Base-by-base conservation (phyloP, 2,888 invertebrate species). In the Athalia circularis region DNA sequence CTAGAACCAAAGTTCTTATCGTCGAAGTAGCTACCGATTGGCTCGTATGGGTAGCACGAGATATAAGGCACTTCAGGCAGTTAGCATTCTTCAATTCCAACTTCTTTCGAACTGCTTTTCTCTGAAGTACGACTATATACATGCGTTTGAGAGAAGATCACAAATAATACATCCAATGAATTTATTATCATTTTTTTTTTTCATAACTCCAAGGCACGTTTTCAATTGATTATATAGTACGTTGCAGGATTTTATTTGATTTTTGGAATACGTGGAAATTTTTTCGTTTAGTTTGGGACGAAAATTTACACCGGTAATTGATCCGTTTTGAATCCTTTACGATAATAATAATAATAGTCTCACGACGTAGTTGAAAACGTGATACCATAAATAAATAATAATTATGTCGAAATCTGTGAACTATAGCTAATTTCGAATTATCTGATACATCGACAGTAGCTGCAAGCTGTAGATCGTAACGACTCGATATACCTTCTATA, bases 11-110 rank as follows among this genome's bases (percentile, higher is more conserved):
- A 11, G 54, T 54, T 11, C 48, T 45, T 67, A 29, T 47, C 6
- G 47, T 50, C 67, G 48, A 15, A 65, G 4, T 29, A 9, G 70
- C 54, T 54, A 54, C 70, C 43, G 7, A n/a, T 47, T 72, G 67
- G 29, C 67, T 50, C 59, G 7, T 47, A 13, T 9, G 47, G 47
- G 13, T 5, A 43, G 29, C 29, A 29, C 29, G 9, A 70, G 57
- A 57, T 59, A 47, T 72, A 7, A 47, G 59, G 57, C 45, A 57
- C 72, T 72, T 13, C 45, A 59, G 72, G 47, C 6, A 72, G 59
- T n/a, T 8, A 11, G 72, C 9, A 45, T 43, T 54, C 13, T 70
- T 4, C 11, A 47, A 11, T 59, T 11, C 67, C 67, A 52, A 68
- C 54, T 50, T 43, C 54, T n/a, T 68, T 43, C 11, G 68, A 68